A percentile compares a stretch with the other conserved stretches of the same genome.
Conservation (phyloP, 2,797 vertebrate genomes). For the Xiphorhynchus erythropygius region DNA sequence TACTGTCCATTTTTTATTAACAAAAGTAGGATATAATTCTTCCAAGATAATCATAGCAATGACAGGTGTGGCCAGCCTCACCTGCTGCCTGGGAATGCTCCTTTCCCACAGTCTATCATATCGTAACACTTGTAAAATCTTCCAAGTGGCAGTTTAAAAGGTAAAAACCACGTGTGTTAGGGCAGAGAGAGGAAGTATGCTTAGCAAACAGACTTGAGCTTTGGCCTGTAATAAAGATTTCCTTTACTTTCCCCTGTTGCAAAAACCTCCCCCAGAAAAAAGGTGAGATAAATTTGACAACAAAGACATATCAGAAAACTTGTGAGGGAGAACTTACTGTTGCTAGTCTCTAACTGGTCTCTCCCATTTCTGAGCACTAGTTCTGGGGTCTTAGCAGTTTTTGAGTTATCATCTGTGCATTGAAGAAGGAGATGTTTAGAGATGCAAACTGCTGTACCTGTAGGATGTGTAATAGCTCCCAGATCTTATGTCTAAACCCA, state of each 20-base stretch:
- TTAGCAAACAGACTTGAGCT: neutral
- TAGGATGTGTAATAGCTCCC: neutral
- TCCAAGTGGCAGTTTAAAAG: neutral
- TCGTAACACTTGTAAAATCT: neutral
- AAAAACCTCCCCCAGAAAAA: neutral
- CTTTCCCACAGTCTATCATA: neutral
- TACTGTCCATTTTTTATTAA: neutral
- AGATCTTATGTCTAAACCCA: neutral
- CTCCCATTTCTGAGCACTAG: neutral
- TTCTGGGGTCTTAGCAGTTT: neutral
- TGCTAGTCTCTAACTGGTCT: neutral
- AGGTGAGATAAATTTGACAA: neutral
- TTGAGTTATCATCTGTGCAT: neutral
- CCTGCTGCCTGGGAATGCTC: neutral
- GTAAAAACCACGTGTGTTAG: accelerated
- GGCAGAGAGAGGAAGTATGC: neutral
- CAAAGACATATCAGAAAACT: neutral
- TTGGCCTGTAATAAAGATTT: neutral
- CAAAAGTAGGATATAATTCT: neutral
- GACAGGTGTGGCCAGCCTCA: neutral
- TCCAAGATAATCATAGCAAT: neutral
- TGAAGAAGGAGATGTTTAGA: neutral
- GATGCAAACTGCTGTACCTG: neutral
- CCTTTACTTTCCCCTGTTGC: neutral
- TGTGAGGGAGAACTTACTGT: neutral